Base-by-base conservation (phyloP, 2,113 vertebrate species). In the Hippocampus guttulatus region DNA sequence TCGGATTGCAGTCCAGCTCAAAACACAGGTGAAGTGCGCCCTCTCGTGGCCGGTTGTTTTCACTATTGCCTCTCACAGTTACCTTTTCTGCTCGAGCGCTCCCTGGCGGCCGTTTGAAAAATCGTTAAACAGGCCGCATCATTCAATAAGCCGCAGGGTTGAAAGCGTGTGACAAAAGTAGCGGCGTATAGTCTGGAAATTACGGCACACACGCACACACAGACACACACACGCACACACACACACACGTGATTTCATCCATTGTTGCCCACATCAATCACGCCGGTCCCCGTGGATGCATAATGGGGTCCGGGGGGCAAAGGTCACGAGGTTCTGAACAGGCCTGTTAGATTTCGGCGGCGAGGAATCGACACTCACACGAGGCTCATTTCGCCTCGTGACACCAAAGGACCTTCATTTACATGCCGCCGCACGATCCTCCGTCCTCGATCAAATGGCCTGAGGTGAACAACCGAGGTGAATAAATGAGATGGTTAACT, bases 341-440 rank as follows among this genome's bases (percentile, higher is more conserved):
- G 58, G 12, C 63, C 67, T 27, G 38, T 66, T 63, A 78, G 18
- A 69, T 41, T 71, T 54, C 65, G 58, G 61, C 60, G 57, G 72
- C 15, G 70, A 63, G 60, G 38, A 23, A 79, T 81, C 71, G 70
- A 69, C 76, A 79, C 86, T 87, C 65, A 84, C 85, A 47, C 33
- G 33, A 75, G 72, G 78, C 82, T 85, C 73, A 79, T 80, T 81
- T 78, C 55, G 58, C 88, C 65, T 68, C 69, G 57, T 75, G 77
- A 41, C 75, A 82, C 82, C 51, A 14, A 81, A 76, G 78, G 51
- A 81, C 63, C 66, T 67, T 87, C 68, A 88, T 92, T 89, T 89
- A 64, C 85, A 90, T 85, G 77, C 91, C 84, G 76, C 89, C 90
- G 90, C 86, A 86, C 91, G 87, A 93, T 90, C 77, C 85, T 74